These are phyloP conservation scores for Globia sparganii DNA, from an alignment of 2,888 invertebrate genomes.

Conservation along the genomic window DNA sequence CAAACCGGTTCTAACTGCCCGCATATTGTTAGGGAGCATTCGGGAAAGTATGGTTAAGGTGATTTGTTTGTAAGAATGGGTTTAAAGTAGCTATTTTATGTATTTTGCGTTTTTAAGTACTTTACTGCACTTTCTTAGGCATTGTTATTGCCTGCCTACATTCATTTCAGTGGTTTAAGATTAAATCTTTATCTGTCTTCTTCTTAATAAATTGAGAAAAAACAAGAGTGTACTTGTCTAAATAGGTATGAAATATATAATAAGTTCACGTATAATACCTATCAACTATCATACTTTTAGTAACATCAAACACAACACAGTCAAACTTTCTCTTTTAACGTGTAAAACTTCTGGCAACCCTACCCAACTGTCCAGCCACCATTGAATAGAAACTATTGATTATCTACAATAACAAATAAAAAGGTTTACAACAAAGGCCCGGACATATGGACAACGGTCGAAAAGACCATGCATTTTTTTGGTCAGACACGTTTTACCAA, in stretches of 20 bases:
- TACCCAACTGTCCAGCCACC: slow-evolving; percentile 74
- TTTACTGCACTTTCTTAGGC: neutral
- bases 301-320: neutral
- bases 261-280: neutral
- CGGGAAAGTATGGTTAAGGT: slow-evolving; percentile 28
- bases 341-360: slow-evolving; percentile 63
- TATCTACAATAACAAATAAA: slow-evolving; percentile 78
- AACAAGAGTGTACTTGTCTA: too few species aligned
- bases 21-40: slow-evolving; percentile 53
- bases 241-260: too few species aligned
- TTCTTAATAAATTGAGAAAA: neutral
- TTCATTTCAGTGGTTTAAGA: too few species aligned
- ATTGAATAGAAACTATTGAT: slow-evolving; percentile 76
- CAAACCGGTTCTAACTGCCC: slow-evolving; percentile 73
- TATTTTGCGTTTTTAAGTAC: neutral
- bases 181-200: neutral
- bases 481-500: slow-evolving; percentile 73
- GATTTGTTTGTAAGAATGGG: slow-evolving; percentile 37
- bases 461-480: slow-evolving; percentile 69
- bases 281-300: neutral
- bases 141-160: neutral
- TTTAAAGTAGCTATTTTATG: neutral
- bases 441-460: slow-evolving; percentile 76
- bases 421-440: slow-evolving; percentile 71
- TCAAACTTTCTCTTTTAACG: slow-evolving; percentile 50